Conservation (phyloP, 2,888 invertebrate genomes). For the Netelia inedita region DNA sequence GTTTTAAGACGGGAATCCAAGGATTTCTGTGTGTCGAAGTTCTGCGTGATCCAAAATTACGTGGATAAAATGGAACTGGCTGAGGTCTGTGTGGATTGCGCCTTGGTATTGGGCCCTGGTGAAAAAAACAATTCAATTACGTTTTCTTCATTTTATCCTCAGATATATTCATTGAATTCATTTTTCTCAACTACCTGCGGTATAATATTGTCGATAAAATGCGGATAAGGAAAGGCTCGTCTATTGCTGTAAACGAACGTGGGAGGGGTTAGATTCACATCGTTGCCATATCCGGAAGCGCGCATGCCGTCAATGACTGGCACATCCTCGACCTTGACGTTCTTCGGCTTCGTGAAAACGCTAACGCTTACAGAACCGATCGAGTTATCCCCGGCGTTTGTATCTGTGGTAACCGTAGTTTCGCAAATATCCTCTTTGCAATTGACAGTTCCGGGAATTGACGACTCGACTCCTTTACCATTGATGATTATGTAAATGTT, state of each 20-base stretch:
- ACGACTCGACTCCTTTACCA: conserved; percentile 67
- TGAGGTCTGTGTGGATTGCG: conserved; percentile 65
- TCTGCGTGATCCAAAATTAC: conserved; percentile 43
- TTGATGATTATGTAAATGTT: conserved; percentile 74
- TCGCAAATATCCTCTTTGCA: conserved; percentile 74
- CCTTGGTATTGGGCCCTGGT: conserved; percentile 67
- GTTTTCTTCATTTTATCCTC: neutral
- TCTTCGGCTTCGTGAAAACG: conserved; percentile 71
- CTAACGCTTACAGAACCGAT: conserved; percentile 74
- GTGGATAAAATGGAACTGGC: conserved; percentile 65
- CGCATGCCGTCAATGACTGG: conserved; percentile 76
- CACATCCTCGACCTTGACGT: conserved; percentile 70
- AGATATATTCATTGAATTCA: neutral
- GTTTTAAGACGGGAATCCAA: conserved; percentile 57
- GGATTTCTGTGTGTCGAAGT: conserved; percentile 55
- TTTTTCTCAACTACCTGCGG: conserved; percentile 73
- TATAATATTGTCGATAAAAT: conserved; percentile 68
- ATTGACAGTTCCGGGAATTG: conserved; percentile 32
- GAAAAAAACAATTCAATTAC: conserved; percentile 53
- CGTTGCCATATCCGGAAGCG: conserved; percentile 64
- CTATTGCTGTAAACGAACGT: conserved; percentile 43
- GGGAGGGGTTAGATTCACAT: conserved; percentile 49
- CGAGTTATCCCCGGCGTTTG: conserved; percentile 72
- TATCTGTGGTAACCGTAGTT: conserved; percentile 69
- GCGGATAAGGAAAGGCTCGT: conserved; percentile 29